phyloP scores from a whole-genome alignment of 2,797 vertebrate genomes.

The Acrocephalus scirpaceus region DNA sequence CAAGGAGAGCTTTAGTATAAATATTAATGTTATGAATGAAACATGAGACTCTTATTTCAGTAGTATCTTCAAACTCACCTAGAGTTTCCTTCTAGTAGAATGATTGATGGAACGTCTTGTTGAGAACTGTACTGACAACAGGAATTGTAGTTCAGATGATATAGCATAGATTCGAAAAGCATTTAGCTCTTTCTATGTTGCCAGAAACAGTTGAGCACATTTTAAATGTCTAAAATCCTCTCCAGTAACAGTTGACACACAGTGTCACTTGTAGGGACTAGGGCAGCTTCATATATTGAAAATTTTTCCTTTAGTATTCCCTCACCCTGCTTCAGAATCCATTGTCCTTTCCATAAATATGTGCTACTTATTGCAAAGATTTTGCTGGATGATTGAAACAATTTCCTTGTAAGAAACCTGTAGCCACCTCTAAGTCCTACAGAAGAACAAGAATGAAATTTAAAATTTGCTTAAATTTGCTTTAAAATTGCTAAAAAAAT shows the following conservation, averaged over 20 bases:
- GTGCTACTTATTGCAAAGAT: neutral
- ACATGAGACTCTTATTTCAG: neutral
- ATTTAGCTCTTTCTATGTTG: neutral
- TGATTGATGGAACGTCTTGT: neutral
- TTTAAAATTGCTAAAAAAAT: neutral
- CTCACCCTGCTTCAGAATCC: neutral
- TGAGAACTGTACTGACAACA: neutral
- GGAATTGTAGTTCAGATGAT: neutral
- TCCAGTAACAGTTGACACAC: neutral
- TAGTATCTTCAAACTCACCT: neutral
- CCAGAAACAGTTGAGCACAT: neutral
- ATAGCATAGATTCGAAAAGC: neutral
- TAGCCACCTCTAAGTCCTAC: neutral
- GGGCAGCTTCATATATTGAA: neutral
- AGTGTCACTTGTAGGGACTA: neutral
- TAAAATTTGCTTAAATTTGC: no score
- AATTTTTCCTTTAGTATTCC: neutral
- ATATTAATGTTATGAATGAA: conserved; percentile 40
- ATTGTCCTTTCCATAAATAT: neutral
- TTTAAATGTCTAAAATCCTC: neutral
- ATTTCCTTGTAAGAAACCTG: neutral
- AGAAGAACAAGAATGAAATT: neutral
- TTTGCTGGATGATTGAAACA: neutral
- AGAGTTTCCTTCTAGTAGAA: neutral
- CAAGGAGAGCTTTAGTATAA: neutral